phyloP scores from a whole-genome alignment of 1,140 invertebrate genomes.

The Tetragnatha versicolor region DNA sequence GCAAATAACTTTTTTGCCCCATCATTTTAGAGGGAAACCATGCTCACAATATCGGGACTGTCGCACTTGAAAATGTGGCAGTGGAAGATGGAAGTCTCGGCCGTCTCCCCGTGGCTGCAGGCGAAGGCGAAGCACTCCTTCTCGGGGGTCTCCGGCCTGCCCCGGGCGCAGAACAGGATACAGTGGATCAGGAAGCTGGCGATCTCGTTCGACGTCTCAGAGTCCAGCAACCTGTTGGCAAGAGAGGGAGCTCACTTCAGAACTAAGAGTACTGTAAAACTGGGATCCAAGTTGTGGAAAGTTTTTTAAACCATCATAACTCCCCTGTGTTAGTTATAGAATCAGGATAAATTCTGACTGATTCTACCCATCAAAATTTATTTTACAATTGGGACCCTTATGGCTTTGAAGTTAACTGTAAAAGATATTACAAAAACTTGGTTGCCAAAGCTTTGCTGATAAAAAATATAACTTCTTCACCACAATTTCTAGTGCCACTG shows the following conservation, averaged over 20 bases:
- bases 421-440: not conserved
- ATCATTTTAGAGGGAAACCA: not conserved
- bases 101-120: constrained; percentile 87
- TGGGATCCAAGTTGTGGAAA: no score
- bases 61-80: constrained; percentile 97
- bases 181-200: constrained; percentile 88
- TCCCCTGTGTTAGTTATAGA: no score
- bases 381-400: not conserved
- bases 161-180: constrained; percentile 94
- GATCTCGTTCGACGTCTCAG: constrained; percentile 81
- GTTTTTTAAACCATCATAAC: no score
- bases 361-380: not conserved
- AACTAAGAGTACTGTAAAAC: no score
- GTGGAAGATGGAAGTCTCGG: constrained; percentile 89
- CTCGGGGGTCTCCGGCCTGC: constrained; percentile 81
- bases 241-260: no score
- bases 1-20: no score
- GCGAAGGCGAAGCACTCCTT: constrained; percentile 96
- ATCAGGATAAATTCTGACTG: no score
- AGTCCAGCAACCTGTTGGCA: constrained; percentile 88
- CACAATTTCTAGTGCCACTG: not conserved
- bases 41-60: constrained; percentile 94
- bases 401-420: not conserved
- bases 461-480: not conserved
- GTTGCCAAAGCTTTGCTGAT: no score